Conservation (phyloP, 2,113 vertebrate genomes). For the Archocentrus centrarchus region DNA sequence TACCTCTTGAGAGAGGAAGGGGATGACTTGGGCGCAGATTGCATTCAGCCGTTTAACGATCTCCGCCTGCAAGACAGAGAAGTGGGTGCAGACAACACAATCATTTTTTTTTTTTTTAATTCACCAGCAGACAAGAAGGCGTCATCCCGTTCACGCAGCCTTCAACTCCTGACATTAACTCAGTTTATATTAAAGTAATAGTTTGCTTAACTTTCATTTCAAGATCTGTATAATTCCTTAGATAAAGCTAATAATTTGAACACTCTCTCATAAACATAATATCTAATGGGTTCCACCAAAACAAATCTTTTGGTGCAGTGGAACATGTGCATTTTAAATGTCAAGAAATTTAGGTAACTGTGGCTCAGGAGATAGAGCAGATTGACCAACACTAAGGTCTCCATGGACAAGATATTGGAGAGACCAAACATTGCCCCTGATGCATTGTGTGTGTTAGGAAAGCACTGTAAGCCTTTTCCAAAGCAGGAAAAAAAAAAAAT, state of each 20-base stretch:
- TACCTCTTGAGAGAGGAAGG: constrained; percentile 98
- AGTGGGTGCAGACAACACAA: constrained; percentile 36
- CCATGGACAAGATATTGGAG: background rate
- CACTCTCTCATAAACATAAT: background rate
- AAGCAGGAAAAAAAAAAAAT: background rate
- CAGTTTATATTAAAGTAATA: background rate
- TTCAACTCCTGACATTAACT: constrained; percentile 7
- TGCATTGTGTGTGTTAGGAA: background rate
- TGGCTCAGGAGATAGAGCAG: background rate
- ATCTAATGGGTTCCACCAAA: background rate
- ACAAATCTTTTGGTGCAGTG: background rate
- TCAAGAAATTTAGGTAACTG: background rate
- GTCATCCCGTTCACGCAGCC: background rate
- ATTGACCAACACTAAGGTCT: background rate
- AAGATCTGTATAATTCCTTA: background rate
- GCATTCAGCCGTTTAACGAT: constrained; percentile 98
- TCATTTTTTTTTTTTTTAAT: constrained; percentile 16
- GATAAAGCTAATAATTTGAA: background rate
- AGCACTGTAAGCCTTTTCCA: background rate
- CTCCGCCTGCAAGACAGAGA: constrained; percentile 88
- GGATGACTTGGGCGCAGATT: constrained; percentile 98
- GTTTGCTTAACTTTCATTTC: background rate
- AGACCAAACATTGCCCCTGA: background rate
- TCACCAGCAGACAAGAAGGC: constrained; percentile 10
- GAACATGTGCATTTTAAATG: background rate